Base-by-base conservation (phyloP, 2,797 vertebrate genomes). In the Rhinogobio ventralis region DNA sequence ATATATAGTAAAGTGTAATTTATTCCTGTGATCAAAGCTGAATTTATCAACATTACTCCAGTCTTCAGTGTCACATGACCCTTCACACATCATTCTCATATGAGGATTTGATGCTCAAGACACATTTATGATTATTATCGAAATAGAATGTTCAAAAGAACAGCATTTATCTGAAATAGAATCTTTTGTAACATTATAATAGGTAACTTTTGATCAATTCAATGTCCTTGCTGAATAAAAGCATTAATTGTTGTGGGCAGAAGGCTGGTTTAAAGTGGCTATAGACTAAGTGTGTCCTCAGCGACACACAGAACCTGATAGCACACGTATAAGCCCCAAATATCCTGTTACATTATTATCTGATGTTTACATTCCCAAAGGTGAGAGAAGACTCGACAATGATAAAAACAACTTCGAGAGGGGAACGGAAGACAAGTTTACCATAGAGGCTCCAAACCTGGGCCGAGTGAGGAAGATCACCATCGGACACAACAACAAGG, bases 401-500 rank as follows among this genome's bases (percentile, higher is more conserved):
- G 96, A 97, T 87, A 99, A 98, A 90, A 91, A 99, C 89, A 99
- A 98, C 93, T 99, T 99, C 90, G 98, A 99, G 92, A 96, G 95
- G 85, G 97, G 94, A 85, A 91, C 95, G 0, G 98, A 99, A 89
- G 98, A 99, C 93, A 99, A 98, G 87, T 99, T 99, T 89, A 98
- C 95, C 0, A 86, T 99, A 0, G 97, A 99, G 11, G 96, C 97
- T 11, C 98, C 98, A 0, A 98, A 99, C 81, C 62, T 99, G 89
- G 98, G 97, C 30, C 96, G 95, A 92, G 83, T 99, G 53, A 94
- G 97, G 81, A 99, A 99, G 92, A 96, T 99, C 88, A 96, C 96
- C 9, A 94, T 99, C 3, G 98, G 98, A 51, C 98, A 99, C 86
- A 99, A 99, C 85, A 99, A 99, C 93, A 99, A 96, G 90, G 98